Percentiles rank a stretch among this genome's conserved stretches.
Evolutionary conservation across 2,113 vertebrate species (phyloP).

Genomic region (Apodemus speciosus): DNA sequence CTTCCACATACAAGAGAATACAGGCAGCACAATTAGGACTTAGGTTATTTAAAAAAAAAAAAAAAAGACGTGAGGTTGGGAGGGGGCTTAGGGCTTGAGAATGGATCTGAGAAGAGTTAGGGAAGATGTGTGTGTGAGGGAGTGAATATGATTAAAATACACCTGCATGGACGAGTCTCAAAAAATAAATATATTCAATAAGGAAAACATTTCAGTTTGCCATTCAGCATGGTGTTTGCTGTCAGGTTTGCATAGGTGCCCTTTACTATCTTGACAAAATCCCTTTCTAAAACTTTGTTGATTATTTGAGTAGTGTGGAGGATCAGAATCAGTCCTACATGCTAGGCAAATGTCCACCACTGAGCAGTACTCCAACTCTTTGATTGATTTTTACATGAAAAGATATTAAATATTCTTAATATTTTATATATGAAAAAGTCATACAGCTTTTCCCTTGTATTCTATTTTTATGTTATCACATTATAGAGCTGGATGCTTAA

Average conservation of each 20-base stretch:
- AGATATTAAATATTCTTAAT: background rate
- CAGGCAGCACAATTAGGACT: background rate
- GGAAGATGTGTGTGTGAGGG: background rate
- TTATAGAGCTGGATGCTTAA: too few relatives aligned
- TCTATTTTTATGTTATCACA: background rate
- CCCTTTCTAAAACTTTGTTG: background rate
- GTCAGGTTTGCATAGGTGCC: background rate
- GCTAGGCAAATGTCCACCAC: background rate
- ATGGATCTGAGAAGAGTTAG: background rate
- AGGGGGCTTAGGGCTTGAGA: background rate
- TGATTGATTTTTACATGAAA: slow-evolving; percentile 28
- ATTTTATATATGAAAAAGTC: background rate
- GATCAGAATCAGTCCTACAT: background rate
- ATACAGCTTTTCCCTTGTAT: background rate
- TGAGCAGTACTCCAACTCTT: background rate
- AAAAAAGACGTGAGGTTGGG: background rate
- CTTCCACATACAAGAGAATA: background rate
- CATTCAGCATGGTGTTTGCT: background rate
- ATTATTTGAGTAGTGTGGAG: background rate
- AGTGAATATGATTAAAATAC: background rate
- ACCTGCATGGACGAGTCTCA: background rate
- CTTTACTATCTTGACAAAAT: background rate
- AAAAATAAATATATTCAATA: background rate
- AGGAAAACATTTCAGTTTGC: background rate
- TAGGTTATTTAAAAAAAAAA: background rate